Evolutionary conservation across 2,113 vertebrate genomes (phyloP), one percentile per base, ranked within the genome.

Genomic region (Xiphophorus hellerii): DNA sequence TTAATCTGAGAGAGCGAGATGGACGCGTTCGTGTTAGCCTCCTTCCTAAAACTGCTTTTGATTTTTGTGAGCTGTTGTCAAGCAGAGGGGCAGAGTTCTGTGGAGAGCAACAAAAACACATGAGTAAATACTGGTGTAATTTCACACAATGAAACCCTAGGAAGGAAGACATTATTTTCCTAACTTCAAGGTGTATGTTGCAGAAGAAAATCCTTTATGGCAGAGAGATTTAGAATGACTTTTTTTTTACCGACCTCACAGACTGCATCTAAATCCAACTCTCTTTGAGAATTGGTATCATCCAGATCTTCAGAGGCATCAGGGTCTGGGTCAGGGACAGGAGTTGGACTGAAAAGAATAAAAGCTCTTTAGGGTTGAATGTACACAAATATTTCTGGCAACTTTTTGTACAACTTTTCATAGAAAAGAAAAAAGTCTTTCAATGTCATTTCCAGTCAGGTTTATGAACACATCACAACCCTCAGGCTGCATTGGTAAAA

Each of bases 11-110:
- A 0, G 89, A 69, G 74, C 95, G 94, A 0, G 96, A 90, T 0
- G 92, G 93, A 1, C 93, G 96, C 0, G 95, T 77, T 5, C 91
- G 95, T 42, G 82, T 87, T 35, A 84, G 79, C 39, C 69, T 95
- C 58, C 93, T 95, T 35, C 91, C 93, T 64, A 97, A 94, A 81
- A 93, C 93, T n/a, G 94, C 96, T 86, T 95, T 96, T 0, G 95
- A 94, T 2, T 92, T 96, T 78, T 95, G 95, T 0, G 90, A 93
- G 0, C 93, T 95, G 69, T 93, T 97, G 90, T 98, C 96, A 12
- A 99, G 94, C 13, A 96, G 81, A 27, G 93, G 86, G 1, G 94
- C 93, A 78, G 87, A 70, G 35, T 91, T 94, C 97, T 99, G 81
- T 35, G 63, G n/a, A 66, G 60, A 77, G 8, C 69, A 8, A 84